Evolutionary conservation across 1,140 invertebrate genomes (phyloP).

Genomic region (Drosophila suzukii): DNA sequence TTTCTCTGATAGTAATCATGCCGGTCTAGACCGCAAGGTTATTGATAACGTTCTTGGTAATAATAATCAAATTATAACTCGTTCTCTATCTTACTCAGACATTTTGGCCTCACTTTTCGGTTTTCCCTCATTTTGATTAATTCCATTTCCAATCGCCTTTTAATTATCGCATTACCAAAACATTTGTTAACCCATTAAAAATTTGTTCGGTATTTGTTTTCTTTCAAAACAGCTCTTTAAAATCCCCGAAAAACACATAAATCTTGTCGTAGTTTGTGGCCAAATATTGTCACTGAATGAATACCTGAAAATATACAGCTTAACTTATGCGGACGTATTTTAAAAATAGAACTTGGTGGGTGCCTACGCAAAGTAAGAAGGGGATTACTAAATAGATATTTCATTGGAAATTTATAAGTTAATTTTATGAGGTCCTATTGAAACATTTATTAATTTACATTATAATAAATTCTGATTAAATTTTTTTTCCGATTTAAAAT

Average conservation of each 20-base stretch:
- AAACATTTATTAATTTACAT: too few relatives aligned
- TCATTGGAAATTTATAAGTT: not conserved
- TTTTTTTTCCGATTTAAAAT: too few relatives aligned
- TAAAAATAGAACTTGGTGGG: conserved; percentile 49
- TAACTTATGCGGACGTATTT: conserved; percentile 28
- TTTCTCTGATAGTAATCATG: not conserved
- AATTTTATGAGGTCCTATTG: not conserved
- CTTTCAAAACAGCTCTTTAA: conserved; percentile 12
- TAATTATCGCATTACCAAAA: conserved; percentile 30
- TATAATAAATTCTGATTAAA: too few relatives aligned
- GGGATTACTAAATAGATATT: conserved; percentile 4
- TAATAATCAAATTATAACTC: conserved; percentile 1
- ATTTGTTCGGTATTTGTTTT: conserved; percentile 10
- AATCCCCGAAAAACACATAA: conserved; percentile 12
- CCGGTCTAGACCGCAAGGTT: not conserved
- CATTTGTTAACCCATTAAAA: conserved; percentile 43
- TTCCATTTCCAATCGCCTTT: conserved; percentile 4
- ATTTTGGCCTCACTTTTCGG: not conserved
- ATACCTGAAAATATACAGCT: conserved; percentile 21
- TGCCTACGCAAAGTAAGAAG: conserved; percentile 5
- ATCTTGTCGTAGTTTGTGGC: conserved; percentile 31
- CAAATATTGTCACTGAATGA: conserved; percentile 26
- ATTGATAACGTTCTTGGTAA: conserved; percentile 10
- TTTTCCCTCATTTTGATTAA: not conserved
- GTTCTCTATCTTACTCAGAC: conserved; percentile 1